Percentiles rank a stretch among this genome's conserved stretches.
phyloP scores from a whole-genome alignment of 2,113 vertebrate species.

The Mobula hypostoma region DNA sequence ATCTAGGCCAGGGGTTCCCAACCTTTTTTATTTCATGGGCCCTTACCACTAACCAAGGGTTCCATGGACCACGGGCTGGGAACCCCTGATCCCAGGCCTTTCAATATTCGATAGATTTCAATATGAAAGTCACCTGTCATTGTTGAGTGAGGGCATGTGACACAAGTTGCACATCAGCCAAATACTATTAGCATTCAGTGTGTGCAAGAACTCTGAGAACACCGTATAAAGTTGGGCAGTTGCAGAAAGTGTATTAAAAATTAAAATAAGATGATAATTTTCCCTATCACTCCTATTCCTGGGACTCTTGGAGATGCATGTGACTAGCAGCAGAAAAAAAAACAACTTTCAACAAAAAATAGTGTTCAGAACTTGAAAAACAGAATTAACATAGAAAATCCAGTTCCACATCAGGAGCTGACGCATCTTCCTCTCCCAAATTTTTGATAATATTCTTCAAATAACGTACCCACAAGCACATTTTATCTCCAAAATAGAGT shows the following conservation, averaged over 20 bases:
- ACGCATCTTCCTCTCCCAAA: background rate
- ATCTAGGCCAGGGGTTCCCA: too few species aligned
- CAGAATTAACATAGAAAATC: background rate
- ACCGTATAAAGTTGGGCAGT: background rate
- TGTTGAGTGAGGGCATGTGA: background rate
- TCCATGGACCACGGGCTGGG: too few species aligned
- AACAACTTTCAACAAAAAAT: background rate
- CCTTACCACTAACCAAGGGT: too few species aligned
- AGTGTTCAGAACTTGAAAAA: background rate
- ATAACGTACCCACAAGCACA: constrained; percentile 13
- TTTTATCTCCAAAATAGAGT: constrained; percentile 35
- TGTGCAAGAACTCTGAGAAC: background rate
- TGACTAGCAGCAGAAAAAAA: background rate
- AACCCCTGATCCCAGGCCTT: too few species aligned
- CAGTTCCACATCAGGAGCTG: background rate
- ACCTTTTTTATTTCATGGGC: too few species aligned
- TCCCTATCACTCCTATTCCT: background rate
- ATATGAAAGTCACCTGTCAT: background rate
- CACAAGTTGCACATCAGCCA: background rate
- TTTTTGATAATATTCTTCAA: background rate
- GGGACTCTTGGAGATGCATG: background rate
- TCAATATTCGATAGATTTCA: too few species aligned
- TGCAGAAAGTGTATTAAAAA: background rate
- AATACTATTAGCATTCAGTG: background rate
- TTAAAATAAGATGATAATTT: background rate